These are phyloP conservation scores for Lepidurus packardi DNA, from an alignment of 1,140 invertebrate genomes.

Conservation along the genomic window DNA sequence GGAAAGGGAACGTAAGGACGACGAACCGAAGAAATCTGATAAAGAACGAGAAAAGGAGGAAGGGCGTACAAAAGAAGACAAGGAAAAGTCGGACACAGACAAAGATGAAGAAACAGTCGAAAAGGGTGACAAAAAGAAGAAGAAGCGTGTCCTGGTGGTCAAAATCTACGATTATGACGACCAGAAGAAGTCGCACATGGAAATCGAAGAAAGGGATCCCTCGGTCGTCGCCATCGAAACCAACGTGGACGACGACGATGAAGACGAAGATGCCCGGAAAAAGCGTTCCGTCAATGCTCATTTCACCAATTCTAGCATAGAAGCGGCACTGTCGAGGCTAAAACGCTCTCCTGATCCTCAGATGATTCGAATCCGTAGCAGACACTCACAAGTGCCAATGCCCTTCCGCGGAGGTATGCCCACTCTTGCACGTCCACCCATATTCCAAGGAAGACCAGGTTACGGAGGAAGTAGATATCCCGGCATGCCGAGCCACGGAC, in stretches of 20 bases:
- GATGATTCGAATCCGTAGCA: neutral
- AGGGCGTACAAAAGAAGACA: too few species aligned
- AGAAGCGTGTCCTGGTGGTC: neutral
- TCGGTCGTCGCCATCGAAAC: neutral
- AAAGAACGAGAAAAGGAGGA: too few species aligned
- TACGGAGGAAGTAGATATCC: neutral
- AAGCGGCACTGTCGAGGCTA: neutral
- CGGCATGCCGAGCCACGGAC: neutral
- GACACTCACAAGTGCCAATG: neutral
- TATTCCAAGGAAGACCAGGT: neutral
- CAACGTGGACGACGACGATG: neutral
- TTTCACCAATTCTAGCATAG: neutral
- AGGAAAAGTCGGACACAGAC: neutral
- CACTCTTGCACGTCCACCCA: neutral
- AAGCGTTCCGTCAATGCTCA: neutral
- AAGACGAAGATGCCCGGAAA: neutral
- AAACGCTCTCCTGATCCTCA: neutral
- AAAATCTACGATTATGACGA: slow-evolving; percentile 19
- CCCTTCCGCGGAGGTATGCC: neutral
- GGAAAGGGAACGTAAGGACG: neutral
- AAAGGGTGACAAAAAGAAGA: neutral
- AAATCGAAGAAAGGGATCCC: neutral
- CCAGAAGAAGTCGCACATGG: neutral
- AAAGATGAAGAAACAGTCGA: neutral
- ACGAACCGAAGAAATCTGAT: too few species aligned